A percentile compares a stretch with the other conserved stretches of the same genome.
Conservation (phyloP, 2,113 vertebrate species). For the Cisticola juncidis region DNA sequence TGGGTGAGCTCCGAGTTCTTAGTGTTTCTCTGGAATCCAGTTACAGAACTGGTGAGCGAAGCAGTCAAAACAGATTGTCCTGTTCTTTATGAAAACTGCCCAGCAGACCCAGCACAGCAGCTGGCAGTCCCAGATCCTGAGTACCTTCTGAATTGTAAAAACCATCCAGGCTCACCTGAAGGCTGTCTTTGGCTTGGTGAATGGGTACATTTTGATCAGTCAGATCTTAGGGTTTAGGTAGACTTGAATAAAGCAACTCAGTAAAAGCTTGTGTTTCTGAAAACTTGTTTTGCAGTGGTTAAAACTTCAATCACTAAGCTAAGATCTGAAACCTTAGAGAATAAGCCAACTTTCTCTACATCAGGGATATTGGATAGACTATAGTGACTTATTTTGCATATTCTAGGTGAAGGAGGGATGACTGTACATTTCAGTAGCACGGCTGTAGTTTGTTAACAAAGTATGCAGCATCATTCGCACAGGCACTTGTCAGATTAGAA, state of each 20-base stretch:
- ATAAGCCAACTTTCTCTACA: not conserved
- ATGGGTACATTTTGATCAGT: fast-evolving
- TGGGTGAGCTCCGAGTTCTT: not conserved
- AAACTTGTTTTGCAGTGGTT: not conserved
- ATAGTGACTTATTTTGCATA: not conserved
- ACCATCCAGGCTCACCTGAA: not conserved
- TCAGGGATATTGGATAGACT: not conserved
- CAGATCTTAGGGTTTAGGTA: not conserved
- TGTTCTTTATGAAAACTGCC: not conserved
- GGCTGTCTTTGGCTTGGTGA: not conserved
- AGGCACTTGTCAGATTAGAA: not conserved
- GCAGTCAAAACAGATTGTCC: not conserved
- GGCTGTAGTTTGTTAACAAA: not conserved
- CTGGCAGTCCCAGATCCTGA: not conserved
- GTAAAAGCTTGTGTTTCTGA: not conserved
- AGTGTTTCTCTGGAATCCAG: not conserved
- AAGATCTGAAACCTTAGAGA: not conserved
- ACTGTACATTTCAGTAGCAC: not conserved
- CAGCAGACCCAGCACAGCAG: not conserved
- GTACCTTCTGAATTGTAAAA: not conserved
- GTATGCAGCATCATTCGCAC: not conserved
- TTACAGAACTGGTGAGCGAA: fast-evolving
- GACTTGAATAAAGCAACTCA: not conserved
- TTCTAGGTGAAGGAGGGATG: not conserved
- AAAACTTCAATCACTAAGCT: not conserved